phyloP scores from a whole-genome alignment of 2,797 vertebrate species.

The Chromobotia macracanthus region DNA sequence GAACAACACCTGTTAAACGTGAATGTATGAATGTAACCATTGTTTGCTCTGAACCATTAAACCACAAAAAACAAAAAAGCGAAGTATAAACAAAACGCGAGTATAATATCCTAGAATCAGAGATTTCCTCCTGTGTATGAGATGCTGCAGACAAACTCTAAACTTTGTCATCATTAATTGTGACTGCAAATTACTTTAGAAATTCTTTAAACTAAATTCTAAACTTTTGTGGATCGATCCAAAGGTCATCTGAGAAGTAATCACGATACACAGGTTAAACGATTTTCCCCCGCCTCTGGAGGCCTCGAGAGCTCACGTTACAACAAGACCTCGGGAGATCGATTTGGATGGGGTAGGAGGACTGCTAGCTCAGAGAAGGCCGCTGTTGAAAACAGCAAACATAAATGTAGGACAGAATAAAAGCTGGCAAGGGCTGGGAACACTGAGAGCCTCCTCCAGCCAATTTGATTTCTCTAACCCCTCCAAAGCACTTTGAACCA shows the following conservation, averaged over 20 bases:
- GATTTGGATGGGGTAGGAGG: conserved; percentile 68
- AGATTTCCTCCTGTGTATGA: no score
- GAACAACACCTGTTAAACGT: no score
- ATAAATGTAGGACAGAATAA: conserved; percentile 43
- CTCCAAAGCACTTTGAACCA: conserved; percentile 40
- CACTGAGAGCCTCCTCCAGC: conserved; percentile 21
- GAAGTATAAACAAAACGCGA: no score
- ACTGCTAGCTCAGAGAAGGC: conserved; percentile 52
- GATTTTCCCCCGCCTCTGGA: conserved; percentile 11
- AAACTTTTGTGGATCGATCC: background rate
- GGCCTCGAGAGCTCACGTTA: conserved; percentile 68
- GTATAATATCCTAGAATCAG: background rate
- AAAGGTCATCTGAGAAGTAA: background rate
- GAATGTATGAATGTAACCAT: no score
- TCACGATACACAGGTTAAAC: background rate
- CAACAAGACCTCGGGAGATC: conserved; percentile 67
- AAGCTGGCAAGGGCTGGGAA: conserved; percentile 30
- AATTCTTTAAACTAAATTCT: background rate
- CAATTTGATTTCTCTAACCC: conserved; percentile 28
- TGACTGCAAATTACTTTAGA: background rate
- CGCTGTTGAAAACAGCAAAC: conserved; percentile 62
- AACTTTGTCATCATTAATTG: background rate
- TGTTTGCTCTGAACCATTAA: background rate
- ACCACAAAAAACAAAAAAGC: no score
- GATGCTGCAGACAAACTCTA: no score